A percentile compares a stretch with the other conserved stretches of the same genome.
phyloP scores from a whole-genome alignment of 2,888 invertebrate species.

The Catocala sponsa region DNA sequence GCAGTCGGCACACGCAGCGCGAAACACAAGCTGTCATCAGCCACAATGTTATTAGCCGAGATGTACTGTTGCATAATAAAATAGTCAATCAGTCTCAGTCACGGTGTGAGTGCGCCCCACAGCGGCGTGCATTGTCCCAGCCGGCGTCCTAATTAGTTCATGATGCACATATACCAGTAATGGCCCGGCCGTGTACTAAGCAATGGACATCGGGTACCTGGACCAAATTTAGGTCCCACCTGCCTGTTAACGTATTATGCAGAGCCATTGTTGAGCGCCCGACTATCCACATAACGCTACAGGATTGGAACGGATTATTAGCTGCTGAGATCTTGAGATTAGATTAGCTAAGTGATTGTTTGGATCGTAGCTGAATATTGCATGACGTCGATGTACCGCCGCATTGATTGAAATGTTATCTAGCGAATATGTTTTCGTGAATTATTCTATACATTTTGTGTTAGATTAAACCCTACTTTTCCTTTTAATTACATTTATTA shows the following conservation, averaged over 20 bases:
- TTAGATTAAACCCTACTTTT: too few species aligned
- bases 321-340: constrained; percentile 15
- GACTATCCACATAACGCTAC: constrained; percentile 25
- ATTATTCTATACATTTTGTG: too few species aligned
- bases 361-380: constrained; percentile 2
- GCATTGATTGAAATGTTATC: too few species aligned
- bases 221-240: constrained; percentile 40
- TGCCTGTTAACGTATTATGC: constrained; percentile 45
- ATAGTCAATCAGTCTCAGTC: constrained; percentile 20
- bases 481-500: too few species aligned
- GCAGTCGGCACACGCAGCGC: constrained; percentile 32
- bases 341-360: constrained; percentile 22
- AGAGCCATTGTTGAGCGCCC: constrained; percentile 42
- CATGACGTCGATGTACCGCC: background rate
- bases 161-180: constrained; percentile 62
- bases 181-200: constrained; percentile 60
- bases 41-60: constrained; percentile 20
- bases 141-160: constrained; percentile 63
- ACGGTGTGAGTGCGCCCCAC: constrained; percentile 27
- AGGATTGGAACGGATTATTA: constrained; percentile 31
- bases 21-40: constrained; percentile 30
- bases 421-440: too few species aligned
- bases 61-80: constrained; percentile 27
- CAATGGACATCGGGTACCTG: constrained; percentile 40
- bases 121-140: constrained; percentile 40